Percentiles rank a stretch among this genome's conserved stretches.
Evolutionary conservation across 2,888 invertebrate genomes (phyloP).

Genomic region (Synanthedon myopaeformis): DNA sequence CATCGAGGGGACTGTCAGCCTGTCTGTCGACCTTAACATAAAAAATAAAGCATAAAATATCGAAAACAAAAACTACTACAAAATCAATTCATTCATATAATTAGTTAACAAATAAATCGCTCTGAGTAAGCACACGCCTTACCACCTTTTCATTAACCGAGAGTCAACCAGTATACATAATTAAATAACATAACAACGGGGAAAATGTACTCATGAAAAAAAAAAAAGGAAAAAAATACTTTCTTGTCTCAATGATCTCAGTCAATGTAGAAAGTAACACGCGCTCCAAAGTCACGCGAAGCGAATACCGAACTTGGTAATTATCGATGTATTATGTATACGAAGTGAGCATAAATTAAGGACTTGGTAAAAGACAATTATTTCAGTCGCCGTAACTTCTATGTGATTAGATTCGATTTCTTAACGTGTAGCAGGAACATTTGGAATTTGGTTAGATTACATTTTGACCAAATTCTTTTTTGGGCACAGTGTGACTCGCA

Average conservation of each 20-base stretch:
- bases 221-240: slow-evolving; percentile 9
- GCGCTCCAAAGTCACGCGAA: slow-evolving; percentile 4
- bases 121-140: neutral
- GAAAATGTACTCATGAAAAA: slow-evolving; percentile 29
- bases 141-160: neutral
- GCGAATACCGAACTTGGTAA: slow-evolving; percentile 4
- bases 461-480: no score
- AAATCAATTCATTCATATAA: no score
- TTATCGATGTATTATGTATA: slow-evolving; percentile 2
- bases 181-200: slow-evolving; percentile 43
- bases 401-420: neutral
- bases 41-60: no score
- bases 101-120: no score
- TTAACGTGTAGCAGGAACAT: neutral
- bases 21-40: no score
- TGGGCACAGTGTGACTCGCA: no score
- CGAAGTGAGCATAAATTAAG: neutral
- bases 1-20: no score
- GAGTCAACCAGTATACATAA: slow-evolving; percentile 8
- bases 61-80: no score
- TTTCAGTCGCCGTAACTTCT: neutral
- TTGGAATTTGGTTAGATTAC: no score
- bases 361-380: neutral
- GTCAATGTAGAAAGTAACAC: slow-evolving; percentile 7
- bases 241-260: slow-evolving; percentile 8